phyloP scores from a whole-genome alignment of 2,888 invertebrate species.

The Glaucopsyche alexis region DNA sequence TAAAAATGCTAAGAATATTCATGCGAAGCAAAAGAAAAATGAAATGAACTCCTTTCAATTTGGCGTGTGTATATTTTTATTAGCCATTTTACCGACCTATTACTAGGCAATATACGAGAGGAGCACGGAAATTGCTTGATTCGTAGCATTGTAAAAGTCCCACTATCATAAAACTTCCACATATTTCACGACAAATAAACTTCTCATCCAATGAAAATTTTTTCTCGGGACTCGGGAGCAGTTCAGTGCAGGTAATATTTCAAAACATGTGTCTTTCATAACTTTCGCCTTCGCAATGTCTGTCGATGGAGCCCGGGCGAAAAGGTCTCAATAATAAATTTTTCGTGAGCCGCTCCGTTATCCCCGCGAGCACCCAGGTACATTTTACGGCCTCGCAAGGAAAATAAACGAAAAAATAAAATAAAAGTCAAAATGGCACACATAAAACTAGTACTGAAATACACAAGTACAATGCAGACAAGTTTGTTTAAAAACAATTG shows the following conservation, averaged over 20 bases:
- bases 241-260: constrained; percentile 79
- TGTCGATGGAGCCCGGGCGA: constrained; percentile 76
- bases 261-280: constrained; percentile 81
- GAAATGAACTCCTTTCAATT: constrained; percentile 71
- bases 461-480: constrained; percentile 53
- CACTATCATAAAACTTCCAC: constrained; percentile 75
- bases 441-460: constrained; percentile 76
- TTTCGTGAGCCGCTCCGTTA: constrained; percentile 76
- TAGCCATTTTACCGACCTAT: constrained; percentile 65
- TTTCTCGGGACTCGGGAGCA: constrained; percentile 68
- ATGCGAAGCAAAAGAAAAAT: constrained; percentile 4
- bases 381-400: constrained; percentile 77
- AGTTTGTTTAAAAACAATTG: constrained; percentile 53
- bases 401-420: constrained; percentile 80
- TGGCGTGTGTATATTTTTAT: constrained; percentile 72
- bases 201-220: constrained; percentile 75
- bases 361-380: constrained; percentile 77
- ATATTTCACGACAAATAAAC: constrained; percentile 80
- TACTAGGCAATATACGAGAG: constrained; percentile 52
- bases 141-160: constrained; percentile 73
- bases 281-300: constrained; percentile 79
- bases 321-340: constrained; percentile 80
- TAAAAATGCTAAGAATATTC: neutral
- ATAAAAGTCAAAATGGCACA: constrained; percentile 78
- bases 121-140: constrained; percentile 71